These are phyloP conservation scores for Drosophila nikananu DNA, from an alignment of 1,140 invertebrate genomes.

Conservation along the genomic window DNA sequence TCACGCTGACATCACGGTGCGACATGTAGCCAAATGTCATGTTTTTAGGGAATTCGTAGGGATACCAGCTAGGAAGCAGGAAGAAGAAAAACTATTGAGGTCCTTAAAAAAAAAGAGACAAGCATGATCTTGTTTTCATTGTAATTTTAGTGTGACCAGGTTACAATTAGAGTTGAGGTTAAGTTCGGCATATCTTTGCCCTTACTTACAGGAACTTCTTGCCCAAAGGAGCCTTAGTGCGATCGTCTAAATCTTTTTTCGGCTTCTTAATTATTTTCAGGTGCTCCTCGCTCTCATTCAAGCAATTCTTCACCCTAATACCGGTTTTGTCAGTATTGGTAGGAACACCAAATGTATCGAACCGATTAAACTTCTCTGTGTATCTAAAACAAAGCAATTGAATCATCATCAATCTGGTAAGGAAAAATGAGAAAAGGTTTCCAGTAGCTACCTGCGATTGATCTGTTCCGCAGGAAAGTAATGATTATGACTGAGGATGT, in stretches of 20 bases:
- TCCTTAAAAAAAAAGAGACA: not conserved
- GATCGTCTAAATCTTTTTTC: conserved; percentile 65
- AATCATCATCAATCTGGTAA: not conserved
- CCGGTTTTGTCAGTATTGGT: conserved; percentile 18
- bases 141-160: not conserved
- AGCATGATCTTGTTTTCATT: not conserved
- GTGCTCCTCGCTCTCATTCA: conserved; percentile 58
- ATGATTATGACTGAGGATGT: conserved; percentile 75
- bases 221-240: conserved; percentile 57
- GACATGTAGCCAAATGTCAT: conserved; percentile 40
- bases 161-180: no score
- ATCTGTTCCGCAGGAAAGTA: conserved; percentile 76
- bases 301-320: conserved; percentile 47
- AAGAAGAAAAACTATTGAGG: not conserved
- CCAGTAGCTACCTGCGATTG: conserved; percentile 45
- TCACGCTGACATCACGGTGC: conserved; percentile 4
- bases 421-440: no score
- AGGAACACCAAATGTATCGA: conserved; percentile 27
- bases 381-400: conserved; percentile 41
- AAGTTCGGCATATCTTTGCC: not conserved
- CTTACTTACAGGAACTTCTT: conserved; percentile 45
- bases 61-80: conserved; percentile 33
- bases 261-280: conserved; percentile 63
- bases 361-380: conserved; percentile 31
- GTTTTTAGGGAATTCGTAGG: conserved; percentile 41